Evolutionary conservation across 2,888 invertebrate species (phyloP).

Genomic region (Spilarctia lutea): DNA sequence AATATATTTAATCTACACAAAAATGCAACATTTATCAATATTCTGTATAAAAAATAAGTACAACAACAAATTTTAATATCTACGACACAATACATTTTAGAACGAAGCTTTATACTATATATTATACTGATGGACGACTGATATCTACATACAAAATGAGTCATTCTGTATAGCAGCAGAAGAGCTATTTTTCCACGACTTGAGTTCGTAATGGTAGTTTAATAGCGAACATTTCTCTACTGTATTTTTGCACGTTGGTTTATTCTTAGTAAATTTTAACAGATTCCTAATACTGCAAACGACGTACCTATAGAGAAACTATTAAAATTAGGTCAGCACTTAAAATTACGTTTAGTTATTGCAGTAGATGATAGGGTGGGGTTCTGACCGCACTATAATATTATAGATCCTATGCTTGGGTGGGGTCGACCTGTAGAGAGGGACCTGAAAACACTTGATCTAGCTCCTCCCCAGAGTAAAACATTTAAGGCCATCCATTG

Average conservation of each 20-base stretch:
- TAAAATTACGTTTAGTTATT: background rate
- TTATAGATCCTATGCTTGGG: too few species aligned
- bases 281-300: background rate
- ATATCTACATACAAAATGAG: slow-evolving; percentile 25
- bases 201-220: background rate
- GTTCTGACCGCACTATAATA: too few species aligned
- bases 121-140: slow-evolving; percentile 41
- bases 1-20: slow-evolving; percentile 81
- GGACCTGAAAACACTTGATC: too few species aligned
- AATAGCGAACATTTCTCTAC: background rate
- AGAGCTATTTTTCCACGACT: background rate
- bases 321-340: background rate
- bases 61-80: slow-evolving; percentile 77
- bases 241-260: background rate
- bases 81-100: slow-evolving; percentile 68
- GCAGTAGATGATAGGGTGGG: too few species aligned
- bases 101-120: slow-evolving; percentile 61
- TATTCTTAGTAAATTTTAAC: background rate
- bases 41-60: slow-evolving; percentile 82
- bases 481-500: too few species aligned
- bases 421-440: too few species aligned
- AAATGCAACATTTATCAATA: slow-evolving; percentile 84
- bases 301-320: background rate
- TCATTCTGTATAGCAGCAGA: background rate
- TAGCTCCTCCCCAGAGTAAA: too few species aligned